Evolutionary conservation across 2,113 vertebrate genomes (phyloP), one percentile per base, ranked within the genome.

Genomic region (Tamias sibiricus): DNA sequence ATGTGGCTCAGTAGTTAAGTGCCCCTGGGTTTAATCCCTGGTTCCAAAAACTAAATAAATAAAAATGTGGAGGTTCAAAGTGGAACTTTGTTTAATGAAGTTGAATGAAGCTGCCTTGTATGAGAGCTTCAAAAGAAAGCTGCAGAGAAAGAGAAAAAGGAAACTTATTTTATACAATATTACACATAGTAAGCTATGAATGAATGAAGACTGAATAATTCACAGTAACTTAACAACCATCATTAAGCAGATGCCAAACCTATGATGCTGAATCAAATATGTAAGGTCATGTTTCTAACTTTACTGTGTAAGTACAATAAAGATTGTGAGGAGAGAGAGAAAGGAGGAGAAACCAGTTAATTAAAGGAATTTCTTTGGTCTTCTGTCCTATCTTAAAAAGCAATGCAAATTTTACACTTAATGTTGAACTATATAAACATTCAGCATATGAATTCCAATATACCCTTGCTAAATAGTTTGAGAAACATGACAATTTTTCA

Each of bases 381-480:
- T 44, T 86, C 83, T 44, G 32, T 87, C 44, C 64, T 94, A 26
- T 76, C 35, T 89, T 94, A 47, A 90, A 57, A 92, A 64, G 76
- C 75, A 84, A 87, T n/a, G 42, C 11, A 92, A 72, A 94, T 94
- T 93, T 94, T 88, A 76, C 22, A 83, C 8, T 66, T 82, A 75
- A n/a, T 66, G 54, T 7, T 69, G 19, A 77, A 64, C 20, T 89
- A 10, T 62, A 52, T 79, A 90, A 90, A 96, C 40, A 88, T 85
- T 81, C 76, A 94, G 52, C 24, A 35, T 64, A 87, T 37, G 35
- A 40, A 22, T 95, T 95, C 32, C 86, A 74, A 30, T 40, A 62
- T 19, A 14, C 24, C 19, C 20, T 95, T 92, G 75, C 30, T 32
- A 91, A 96, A 94, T 8, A 83, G 13, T 87, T 52, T 88, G 59